Base-by-base conservation (phyloP, 2,113 vertebrate genomes). In the Rhombomys opimus region DNA sequence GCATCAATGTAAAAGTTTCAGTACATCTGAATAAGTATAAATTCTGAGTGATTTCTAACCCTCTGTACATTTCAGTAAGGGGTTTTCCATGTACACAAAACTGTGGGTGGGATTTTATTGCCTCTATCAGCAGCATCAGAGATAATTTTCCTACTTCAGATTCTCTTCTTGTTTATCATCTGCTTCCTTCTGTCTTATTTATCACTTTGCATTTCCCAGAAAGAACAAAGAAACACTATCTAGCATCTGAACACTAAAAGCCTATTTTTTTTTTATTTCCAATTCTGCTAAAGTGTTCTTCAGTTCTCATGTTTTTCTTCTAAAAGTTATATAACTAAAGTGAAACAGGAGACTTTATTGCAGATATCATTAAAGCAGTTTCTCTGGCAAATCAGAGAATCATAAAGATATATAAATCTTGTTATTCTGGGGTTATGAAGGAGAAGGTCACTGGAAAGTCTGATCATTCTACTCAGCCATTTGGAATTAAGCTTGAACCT, bases 201-300 rank as follows among this genome's bases (percentile, higher is more conserved):
- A 98, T 97, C 54, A 5, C 91, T 87, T 85, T 91, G 17, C 80
- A 82, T 96, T 94, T 91, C 96, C 93, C 89, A 97, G 96, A 95
- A 96, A 98, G 96, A 98, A 97, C 73, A 98, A 98, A 98, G 94
- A 78, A 97, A 96, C 32, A 78, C 92, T 91, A 97, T 97, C 95
- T 95, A 72, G 18, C 77, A 97, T 98, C 59, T 77, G 96, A 97
- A 93, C 30, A 97, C 72, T 97, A 97, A 98, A 98, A 98, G 68
- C 61, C 32, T 52, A 65, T 78, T 92, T 96, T 97, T 87, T 97
- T 70, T 50, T 27, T 38, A 73, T 97, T 96, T 96, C 95, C 97
- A 97, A 97, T 95, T 94, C 91, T 93, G 97, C 81, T 93, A 80
- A 98, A 98, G 77, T 87, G 93, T 96, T 96, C 97, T 95, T 97